Conservation (phyloP, 1,140 invertebrate species). For the Drosophila lowei region DNA sequence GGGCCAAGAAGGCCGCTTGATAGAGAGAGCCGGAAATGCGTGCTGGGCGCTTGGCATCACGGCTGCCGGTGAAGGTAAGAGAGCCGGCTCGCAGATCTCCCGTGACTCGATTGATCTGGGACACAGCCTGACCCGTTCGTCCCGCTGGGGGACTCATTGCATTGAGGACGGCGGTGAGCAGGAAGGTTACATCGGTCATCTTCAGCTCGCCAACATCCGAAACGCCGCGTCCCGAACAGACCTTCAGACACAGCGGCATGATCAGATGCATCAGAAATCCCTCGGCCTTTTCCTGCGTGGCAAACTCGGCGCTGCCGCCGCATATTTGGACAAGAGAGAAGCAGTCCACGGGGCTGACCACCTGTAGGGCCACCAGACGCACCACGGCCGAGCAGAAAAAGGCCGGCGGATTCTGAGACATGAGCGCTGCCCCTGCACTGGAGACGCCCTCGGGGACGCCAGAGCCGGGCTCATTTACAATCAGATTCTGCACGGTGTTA, state of each 20-base stretch:
- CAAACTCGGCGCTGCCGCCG: constrained; percentile 93
- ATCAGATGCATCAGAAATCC: constrained; percentile 98
- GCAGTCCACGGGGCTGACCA: constrained; percentile 94
- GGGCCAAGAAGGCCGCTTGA: constrained; percentile 92
- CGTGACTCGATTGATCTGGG: constrained; percentile 87
- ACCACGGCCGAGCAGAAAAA: constrained; percentile 98
- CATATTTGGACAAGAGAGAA: constrained; percentile 97
- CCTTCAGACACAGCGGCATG: constrained; percentile 96
- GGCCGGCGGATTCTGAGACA: constrained; percentile 94
- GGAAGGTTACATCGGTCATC: constrained; percentile 94
- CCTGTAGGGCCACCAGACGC: constrained; percentile 95
- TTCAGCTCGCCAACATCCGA: constrained; percentile 94
- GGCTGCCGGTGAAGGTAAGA: constrained; percentile 88
- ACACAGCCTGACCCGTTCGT: constrained; percentile 85
- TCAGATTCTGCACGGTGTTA: constrained; percentile 89
- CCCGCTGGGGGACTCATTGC: constrained; percentile 90
- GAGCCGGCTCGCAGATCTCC: constrained; percentile 89
- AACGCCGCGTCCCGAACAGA: constrained; percentile 94
- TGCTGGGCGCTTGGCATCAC: constrained; percentile 89
- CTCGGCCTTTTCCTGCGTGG: constrained; percentile 95
- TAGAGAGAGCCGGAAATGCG: constrained; percentile 91
- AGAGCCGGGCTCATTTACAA: constrained; percentile 76
- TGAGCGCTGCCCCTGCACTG: constrained; percentile 90
- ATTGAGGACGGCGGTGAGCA: constrained; percentile 94
- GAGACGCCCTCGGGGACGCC: constrained; percentile 86